phyloP scores from a whole-genome alignment of 2,113 vertebrate genomes.

The Dicrurus megarhynchus region DNA sequence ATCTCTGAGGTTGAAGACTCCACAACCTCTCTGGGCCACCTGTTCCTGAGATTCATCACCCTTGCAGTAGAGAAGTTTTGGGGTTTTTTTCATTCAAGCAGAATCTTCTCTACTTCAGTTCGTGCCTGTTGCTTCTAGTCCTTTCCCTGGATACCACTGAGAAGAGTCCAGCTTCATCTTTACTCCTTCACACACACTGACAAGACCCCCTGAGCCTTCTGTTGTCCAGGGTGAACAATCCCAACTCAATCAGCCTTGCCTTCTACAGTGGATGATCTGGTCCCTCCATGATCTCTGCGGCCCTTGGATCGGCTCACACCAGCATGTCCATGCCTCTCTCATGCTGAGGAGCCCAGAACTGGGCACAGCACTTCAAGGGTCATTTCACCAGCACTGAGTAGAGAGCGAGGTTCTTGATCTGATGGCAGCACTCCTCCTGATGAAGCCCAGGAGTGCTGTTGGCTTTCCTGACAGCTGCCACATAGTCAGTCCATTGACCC shows the following conservation, averaged over 20 bases:
- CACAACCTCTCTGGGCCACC: not conserved
- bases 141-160: not conserved
- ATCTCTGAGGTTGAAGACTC: not conserved
- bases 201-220: not conserved
- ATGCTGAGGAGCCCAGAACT: not conserved
- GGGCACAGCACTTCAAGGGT: not conserved
- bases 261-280: not conserved
- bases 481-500: not conserved
- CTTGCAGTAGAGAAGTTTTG: not conserved
- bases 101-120: not conserved
- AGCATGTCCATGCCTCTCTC: not conserved
- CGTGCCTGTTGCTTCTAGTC: not conserved
- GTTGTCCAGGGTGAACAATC: not conserved
- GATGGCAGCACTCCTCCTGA: not conserved
- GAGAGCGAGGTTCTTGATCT: not conserved
- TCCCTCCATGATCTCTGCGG: not conserved
- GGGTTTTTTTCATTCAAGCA: not conserved
- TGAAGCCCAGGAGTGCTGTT: not conserved
- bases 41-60: not conserved
- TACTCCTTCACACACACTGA: not conserved
- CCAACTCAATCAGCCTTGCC: not conserved
- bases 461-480: not conserved
- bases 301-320: not conserved
- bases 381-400: not conserved
- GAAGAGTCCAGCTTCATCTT: not conserved